phyloP scores from a whole-genome alignment of 2,888 invertebrate genomes.

The Halocaridina rubra region DNA sequence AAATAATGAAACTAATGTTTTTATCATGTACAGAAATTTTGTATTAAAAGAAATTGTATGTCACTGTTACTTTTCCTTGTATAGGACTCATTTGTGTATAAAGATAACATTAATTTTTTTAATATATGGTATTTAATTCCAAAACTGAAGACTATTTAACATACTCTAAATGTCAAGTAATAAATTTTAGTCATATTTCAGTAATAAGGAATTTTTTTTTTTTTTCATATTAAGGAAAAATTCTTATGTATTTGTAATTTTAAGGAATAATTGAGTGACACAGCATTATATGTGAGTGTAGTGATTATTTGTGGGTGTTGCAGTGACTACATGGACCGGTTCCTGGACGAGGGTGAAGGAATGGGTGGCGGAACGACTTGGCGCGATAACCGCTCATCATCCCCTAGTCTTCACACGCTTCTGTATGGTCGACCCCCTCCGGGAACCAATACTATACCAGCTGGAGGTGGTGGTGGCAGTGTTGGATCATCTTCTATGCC shows the following conservation, averaged over 20 bases:
- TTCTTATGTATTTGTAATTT: constrained; percentile 38
- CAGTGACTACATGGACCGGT: constrained; percentile 91
- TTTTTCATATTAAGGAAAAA: too few species aligned
- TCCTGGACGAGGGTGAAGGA: constrained; percentile 77
- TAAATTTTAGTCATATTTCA: too few species aligned
- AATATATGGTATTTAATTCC: too few species aligned
- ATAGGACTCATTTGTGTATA: too few species aligned
- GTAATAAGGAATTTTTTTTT: too few species aligned
- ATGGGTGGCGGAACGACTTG: constrained; percentile 28
- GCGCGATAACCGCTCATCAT: constrained; percentile 45
- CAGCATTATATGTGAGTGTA: constrained; percentile 63
- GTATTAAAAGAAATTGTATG: too few species aligned
- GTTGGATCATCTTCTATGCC: not conserved
- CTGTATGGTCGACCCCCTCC: constrained; percentile 43
- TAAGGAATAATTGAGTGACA: constrained; percentile 45
- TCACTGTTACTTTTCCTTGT: too few species aligned
- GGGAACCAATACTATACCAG: constrained; percentile 14
- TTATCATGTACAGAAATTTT: too few species aligned
- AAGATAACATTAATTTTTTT: too few species aligned
- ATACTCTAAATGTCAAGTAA: too few species aligned
- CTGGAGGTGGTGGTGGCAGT: constrained; percentile 1
- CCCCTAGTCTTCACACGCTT: constrained; percentile 39
- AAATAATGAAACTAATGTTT: too few species aligned
- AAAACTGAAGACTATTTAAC: too few species aligned
- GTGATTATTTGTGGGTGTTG: constrained; percentile 65